Evolutionary conservation across 1,140 invertebrate genomes (phyloP).

Genomic region (Brachionus koreanus): DNA sequence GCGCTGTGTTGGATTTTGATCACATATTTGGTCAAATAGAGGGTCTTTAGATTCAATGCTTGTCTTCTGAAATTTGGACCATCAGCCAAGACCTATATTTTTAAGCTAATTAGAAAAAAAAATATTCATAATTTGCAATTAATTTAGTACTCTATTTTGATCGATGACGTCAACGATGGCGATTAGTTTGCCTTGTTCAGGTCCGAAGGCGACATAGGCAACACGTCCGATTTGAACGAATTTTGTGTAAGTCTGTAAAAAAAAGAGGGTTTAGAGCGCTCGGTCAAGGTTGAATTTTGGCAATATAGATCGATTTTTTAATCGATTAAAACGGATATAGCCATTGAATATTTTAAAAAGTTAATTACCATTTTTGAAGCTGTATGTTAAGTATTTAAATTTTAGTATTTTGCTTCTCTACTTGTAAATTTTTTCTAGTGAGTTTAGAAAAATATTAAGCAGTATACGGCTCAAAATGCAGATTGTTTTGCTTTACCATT

Average conservation of each 20-base stretch:
- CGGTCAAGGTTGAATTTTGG: neutral
- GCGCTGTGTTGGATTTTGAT: conserved; percentile 81
- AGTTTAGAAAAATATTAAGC: neutral
- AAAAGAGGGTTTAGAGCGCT: neutral
- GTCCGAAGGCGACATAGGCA: conserved; percentile 82
- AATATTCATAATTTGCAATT: conserved; percentile 1
- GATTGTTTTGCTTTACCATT: neutral
- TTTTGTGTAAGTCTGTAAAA: conserved; percentile 31
- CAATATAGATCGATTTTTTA: neutral
- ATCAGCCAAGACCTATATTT: conserved; percentile 79
- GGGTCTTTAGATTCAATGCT: conserved; percentile 79
- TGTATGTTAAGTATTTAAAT: conserved; percentile 25
- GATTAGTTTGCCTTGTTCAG: conserved; percentile 81
- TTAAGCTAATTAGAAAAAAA: conserved; percentile 44
- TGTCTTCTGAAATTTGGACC: conserved; percentile 81
- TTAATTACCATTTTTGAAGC: conserved; percentile 40
- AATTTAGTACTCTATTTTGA: conserved; percentile 78
- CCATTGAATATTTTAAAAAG: neutral
- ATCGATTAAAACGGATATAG: conserved; percentile 35
- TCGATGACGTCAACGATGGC: conserved; percentile 93
- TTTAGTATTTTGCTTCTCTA: conserved; percentile 22
- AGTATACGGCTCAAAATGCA: neutral
- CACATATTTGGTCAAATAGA: conserved; percentile 87
- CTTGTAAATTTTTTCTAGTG: neutral
- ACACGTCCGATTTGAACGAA: conserved; percentile 91